A percentile compares a stretch with the other conserved stretches of the same genome.
Conservation (phyloP, 2,113 vertebrate genomes). For the Amphiprion ocellaris region DNA sequence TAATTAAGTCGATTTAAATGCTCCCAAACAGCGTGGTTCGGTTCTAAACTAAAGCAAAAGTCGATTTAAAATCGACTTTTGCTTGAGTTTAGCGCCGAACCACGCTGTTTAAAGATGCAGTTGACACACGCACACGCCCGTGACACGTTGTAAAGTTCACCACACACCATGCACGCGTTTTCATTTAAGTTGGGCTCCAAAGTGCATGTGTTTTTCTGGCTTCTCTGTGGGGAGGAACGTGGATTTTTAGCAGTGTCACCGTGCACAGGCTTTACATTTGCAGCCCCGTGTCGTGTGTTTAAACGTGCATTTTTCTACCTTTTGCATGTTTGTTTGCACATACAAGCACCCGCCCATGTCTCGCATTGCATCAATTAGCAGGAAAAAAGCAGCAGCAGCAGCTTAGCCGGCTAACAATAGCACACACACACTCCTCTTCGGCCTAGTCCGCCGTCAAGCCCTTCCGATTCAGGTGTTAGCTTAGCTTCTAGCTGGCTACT, state of each 20-base stretch:
- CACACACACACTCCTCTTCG: conserved; percentile 37
- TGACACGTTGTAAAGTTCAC: conserved; percentile 9
- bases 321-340: conserved; percentile 5
- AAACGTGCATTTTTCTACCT: conserved; percentile 22
- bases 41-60: too few species aligned
- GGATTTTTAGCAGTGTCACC: conserved; percentile 24
- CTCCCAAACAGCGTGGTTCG: background rate
- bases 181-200: background rate
- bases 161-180: background rate
- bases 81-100: too few species aligned
- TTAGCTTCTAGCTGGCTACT: conserved; percentile 34
- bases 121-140: background rate
- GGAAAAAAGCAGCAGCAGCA: conserved; percentile 27
- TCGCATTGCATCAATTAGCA: conserved; percentile 1
- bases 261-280: background rate
- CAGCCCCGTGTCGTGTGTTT: background rate
- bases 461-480: conserved; percentile 53
- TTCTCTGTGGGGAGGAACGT: background rate
- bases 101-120: background rate
- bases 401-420: conserved; percentile 76
- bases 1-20: background rate
- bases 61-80: too few species aligned
- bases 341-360: conserved; percentile 20
- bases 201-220: background rate
- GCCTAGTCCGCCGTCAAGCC: conserved; percentile 67